Evolutionary conservation across 1,140 invertebrate species (phyloP), one percentile per base, ranked within the genome.

Genomic region (Solen grandis): DNA sequence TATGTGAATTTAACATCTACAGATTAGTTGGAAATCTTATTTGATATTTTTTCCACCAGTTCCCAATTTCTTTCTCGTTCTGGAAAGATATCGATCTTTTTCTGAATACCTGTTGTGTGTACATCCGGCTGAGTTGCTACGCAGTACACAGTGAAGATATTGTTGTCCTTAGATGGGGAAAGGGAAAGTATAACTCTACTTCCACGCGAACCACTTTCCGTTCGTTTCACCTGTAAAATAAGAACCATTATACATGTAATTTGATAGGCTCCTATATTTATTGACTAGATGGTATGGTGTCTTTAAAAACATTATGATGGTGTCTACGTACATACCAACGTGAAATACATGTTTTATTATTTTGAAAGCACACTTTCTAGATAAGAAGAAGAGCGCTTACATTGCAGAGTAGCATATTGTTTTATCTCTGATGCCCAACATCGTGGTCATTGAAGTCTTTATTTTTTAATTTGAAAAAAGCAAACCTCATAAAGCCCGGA

Each of bases 141-240:
- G 29, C 63, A 66, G n/a, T 46, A 66, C 13, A 66, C 38, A 1
- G 63, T 36, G n/a, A 46, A 41, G 16, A 66, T 46, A 46, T 41
- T 41, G 5, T n/a, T 36, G 25, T 27, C 63, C 14, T 66, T 41
- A 2, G 19, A 36, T 1, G 63, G 31, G 1, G 63, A n/a, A 25
- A 66, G 1, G 13, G 35, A 46, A 2, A 66, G n/a, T 16, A 41
- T 46, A 27, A 46, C 36, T 1, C 63, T 19, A 14, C 36, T 25
- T 41, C n/a, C n/a, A n/a, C n/a, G n/a, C n/a, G 38, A 29, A 46
- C 25, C 5, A 4, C 3, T 35, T n/a, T 66, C 57, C 35, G n/a
- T 19, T 29, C 27, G 29, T 31, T 31, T 31, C 10, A 60, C 57
- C 57, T 60, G 5, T 31, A 27, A 60, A 27, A 27, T 25, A 16